phyloP scores from a whole-genome alignment of 2,797 vertebrate genomes.

The Aeoliscus strigatus region DNA sequence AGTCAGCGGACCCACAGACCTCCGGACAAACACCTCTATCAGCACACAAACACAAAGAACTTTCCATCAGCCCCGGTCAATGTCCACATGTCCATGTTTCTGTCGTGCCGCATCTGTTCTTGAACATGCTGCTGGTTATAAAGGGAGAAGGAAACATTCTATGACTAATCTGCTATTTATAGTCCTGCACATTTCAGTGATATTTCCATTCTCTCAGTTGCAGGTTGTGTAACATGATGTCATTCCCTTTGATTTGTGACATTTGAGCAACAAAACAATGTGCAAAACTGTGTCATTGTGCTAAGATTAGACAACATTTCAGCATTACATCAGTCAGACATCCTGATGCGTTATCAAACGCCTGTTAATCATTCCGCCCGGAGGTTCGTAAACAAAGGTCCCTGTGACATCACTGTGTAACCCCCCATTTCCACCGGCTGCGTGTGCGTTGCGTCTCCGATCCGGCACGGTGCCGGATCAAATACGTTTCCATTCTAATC shows the following conservation, averaged over 20 bases:
- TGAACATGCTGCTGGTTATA: slow-evolving; percentile 10
- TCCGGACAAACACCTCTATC: slow-evolving; percentile 46
- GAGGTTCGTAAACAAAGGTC: no score
- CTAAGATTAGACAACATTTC: no score
- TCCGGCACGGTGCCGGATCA: no score
- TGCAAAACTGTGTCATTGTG: neutral
- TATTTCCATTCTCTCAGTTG: slow-evolving; percentile 21
- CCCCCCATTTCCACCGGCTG: no score
- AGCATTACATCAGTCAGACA: no score
- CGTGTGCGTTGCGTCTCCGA: no score
- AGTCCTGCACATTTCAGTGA: slow-evolving; percentile 13
- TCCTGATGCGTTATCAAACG: no score
- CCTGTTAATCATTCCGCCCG: no score
- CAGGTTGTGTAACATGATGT: slow-evolving; percentile 14
- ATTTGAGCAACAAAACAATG: slow-evolving; percentile 6
- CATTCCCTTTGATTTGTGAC: slow-evolving; percentile 8
- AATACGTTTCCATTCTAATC: no score
- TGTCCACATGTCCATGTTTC: slow-evolving; percentile 28
- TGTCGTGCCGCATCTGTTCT: slow-evolving; percentile 32
- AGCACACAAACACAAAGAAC: slow-evolving; percentile 48
- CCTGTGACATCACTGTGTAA: no score
- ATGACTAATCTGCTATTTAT: slow-evolving; percentile 42
- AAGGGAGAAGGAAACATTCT: slow-evolving; percentile 25
- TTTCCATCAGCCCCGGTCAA: slow-evolving; percentile 46
- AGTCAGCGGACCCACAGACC: slow-evolving; percentile 55